These are phyloP conservation scores for Pyrrhosoma nymphula DNA, from an alignment of 2,888 invertebrate species.

Conservation along the genomic window DNA sequence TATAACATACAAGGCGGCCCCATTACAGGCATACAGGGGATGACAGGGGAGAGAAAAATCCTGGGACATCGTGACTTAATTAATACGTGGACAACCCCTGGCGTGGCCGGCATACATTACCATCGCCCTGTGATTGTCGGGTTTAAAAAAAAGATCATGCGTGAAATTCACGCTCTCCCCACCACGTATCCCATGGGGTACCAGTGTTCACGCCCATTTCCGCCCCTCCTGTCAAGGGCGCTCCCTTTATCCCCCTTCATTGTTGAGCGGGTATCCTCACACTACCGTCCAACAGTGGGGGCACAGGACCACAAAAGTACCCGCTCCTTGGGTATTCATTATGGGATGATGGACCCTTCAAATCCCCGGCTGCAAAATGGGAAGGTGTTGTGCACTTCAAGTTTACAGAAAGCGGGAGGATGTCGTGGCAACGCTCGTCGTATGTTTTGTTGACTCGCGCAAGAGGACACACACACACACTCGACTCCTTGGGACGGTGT, in stretches of 20 bases:
- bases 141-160: background rate
- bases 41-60: too few relatives aligned
- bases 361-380: background rate
- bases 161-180: background rate
- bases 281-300: background rate
- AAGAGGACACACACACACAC: too few relatives aligned
- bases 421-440: background rate
- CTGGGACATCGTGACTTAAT: too few relatives aligned
- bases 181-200: background rate
- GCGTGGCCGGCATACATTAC: background rate
- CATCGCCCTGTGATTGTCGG: background rate
- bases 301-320: background rate
- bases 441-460: background rate
- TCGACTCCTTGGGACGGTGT: background rate
- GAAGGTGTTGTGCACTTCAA: conserved; percentile 39
- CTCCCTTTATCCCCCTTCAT: background rate
- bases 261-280: background rate
- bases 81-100: too few relatives aligned
- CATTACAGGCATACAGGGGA: too few relatives aligned
- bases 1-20: too few relatives aligned
- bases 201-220: background rate
- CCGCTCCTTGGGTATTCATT: background rate
- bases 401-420: background rate
- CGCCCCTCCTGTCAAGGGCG: background rate
- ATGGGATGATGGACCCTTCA: conserved; percentile 13